phyloP scores from a whole-genome alignment of 2,113 vertebrate genomes.

The Machaerirhynchus nigripectus region DNA sequence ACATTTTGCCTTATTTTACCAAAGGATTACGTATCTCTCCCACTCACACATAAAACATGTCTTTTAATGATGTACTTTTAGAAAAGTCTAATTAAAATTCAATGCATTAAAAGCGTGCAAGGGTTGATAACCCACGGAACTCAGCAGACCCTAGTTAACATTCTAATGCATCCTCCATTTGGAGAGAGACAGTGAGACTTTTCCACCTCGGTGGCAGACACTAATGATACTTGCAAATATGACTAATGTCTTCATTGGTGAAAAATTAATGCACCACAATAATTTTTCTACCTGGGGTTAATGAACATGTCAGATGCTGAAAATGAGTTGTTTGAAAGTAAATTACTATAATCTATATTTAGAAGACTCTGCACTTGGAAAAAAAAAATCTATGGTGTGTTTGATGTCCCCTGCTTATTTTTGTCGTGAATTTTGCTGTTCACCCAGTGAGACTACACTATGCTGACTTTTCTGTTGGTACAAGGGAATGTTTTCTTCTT shows the following conservation, averaged over 20 bases:
- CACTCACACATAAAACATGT: conserved; percentile 44
- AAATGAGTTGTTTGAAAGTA: conserved; percentile 96
- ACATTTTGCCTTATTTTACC: conserved; percentile 64
- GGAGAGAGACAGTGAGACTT: conserved; percentile 72
- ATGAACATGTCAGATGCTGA: conserved; percentile 93
- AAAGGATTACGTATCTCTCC: conserved; percentile 56
- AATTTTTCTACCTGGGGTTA: conserved; percentile 90
- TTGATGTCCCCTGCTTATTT: conserved; percentile 58
- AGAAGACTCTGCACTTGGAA: conserved; percentile 76
- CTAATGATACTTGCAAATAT: conserved; percentile 86
- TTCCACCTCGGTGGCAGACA: conserved; percentile 77
- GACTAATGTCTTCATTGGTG: conserved; percentile 90
- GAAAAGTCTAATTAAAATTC: conserved; percentile 72
- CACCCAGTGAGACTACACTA: background rate
- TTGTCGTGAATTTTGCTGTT: conserved; percentile 30
- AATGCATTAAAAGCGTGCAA: conserved; percentile 58
- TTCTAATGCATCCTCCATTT: conserved; percentile 72
- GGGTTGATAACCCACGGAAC: conserved; percentile 61
- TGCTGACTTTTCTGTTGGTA: background rate
- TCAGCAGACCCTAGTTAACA: conserved; percentile 69
- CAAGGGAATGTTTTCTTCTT: background rate
- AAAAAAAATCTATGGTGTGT: conserved; percentile 4
- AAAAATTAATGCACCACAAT: conserved; percentile 89
- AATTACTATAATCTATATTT: conserved; percentile 95
- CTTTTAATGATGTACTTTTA: conserved; percentile 65